Evolutionary conservation across 2,888 invertebrate species (phyloP).

Genomic region (Mesochorus sp.): DNA sequence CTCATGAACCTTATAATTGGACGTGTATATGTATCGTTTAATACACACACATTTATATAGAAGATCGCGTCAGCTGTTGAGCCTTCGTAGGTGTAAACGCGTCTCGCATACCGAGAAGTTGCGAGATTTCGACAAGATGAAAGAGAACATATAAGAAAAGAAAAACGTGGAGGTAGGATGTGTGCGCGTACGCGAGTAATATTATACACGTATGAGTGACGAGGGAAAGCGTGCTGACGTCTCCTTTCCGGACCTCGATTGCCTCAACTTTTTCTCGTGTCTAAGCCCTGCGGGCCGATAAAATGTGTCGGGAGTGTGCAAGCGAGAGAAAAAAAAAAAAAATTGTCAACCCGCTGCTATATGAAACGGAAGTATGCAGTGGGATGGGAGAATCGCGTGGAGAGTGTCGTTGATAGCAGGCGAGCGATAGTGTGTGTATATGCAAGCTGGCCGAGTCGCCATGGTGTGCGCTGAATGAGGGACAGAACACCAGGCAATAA

Average conservation of each 20-base stretch:
- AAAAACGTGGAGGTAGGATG: background rate
- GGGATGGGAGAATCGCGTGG: background rate
- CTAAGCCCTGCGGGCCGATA: background rate
- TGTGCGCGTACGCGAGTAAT: background rate
- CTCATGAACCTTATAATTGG: slow-evolving; percentile 44
- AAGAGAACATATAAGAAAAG: background rate
- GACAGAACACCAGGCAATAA: slow-evolving; percentile 40
- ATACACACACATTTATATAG: background rate
- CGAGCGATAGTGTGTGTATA: background rate
- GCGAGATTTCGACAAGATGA: slow-evolving; percentile 42
- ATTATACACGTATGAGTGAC: background rate
- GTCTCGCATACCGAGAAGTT: slow-evolving; percentile 33
- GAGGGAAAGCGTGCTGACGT: slow-evolving; percentile 34
- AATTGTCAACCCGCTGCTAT: slow-evolving; percentile 40
- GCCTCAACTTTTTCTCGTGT: slow-evolving; percentile 20
- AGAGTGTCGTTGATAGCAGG: slow-evolving; percentile 11
- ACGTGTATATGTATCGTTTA: too few relatives aligned
- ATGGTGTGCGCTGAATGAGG: slow-evolving; percentile 22
- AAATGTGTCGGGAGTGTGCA: slow-evolving; percentile 24
- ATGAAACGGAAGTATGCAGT: slow-evolving; percentile 19
- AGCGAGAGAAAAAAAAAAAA: slow-evolving; percentile 34
- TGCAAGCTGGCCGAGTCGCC: background rate
- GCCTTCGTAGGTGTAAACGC: background rate
- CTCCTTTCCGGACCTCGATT: slow-evolving; percentile 37
- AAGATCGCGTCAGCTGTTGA: slow-evolving; percentile 40